A percentile compares a stretch with the other conserved stretches of the same genome.
Evolutionary conservation across 2,888 invertebrate species (phyloP).

Genomic region (Hecatera dysodea): DNA sequence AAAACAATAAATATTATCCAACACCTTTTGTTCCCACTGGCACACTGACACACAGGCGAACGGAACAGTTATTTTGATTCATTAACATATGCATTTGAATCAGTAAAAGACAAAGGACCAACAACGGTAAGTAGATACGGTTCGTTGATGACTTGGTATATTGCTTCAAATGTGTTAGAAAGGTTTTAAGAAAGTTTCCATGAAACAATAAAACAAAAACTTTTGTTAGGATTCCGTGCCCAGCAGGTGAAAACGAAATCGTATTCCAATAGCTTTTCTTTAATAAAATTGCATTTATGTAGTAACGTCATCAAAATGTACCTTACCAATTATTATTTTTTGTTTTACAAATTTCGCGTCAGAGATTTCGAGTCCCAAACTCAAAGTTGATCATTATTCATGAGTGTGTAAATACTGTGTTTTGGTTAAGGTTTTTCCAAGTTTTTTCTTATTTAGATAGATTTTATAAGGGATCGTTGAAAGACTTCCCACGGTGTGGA

Average conservation of each 20-base stretch:
- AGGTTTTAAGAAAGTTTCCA: background rate
- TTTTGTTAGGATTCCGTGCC: background rate
- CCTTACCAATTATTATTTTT: too few species aligned
- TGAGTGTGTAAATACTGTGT: too few species aligned
- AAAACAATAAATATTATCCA: conserved; percentile 55
- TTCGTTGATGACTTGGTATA: conserved; percentile 22
- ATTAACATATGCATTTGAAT: conserved; percentile 46
- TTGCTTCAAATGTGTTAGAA: conserved; percentile 36
- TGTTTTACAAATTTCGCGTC: too few species aligned
- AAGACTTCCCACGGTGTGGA: too few species aligned
- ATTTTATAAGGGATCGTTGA: too few species aligned
- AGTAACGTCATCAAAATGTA: too few species aligned
- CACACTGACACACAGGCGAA: conserved; percentile 69
- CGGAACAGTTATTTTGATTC: conserved; percentile 59
- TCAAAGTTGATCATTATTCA: too few species aligned
- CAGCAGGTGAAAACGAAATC: background rate
- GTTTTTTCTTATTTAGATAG: too few species aligned
- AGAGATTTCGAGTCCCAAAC: too few species aligned
- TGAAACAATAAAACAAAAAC: background rate
- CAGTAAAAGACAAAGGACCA: conserved; percentile 69
- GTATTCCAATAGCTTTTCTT: too few species aligned
- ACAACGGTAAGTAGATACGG: conserved; percentile 70
- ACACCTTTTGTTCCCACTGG: conserved; percentile 52
- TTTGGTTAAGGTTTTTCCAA: too few species aligned
- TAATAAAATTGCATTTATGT: too few species aligned